Evolutionary conservation across 2,888 invertebrate genomes (phyloP), one percentile per base, ranked within the genome.

Genomic region (Osmoderma eremita): DNA sequence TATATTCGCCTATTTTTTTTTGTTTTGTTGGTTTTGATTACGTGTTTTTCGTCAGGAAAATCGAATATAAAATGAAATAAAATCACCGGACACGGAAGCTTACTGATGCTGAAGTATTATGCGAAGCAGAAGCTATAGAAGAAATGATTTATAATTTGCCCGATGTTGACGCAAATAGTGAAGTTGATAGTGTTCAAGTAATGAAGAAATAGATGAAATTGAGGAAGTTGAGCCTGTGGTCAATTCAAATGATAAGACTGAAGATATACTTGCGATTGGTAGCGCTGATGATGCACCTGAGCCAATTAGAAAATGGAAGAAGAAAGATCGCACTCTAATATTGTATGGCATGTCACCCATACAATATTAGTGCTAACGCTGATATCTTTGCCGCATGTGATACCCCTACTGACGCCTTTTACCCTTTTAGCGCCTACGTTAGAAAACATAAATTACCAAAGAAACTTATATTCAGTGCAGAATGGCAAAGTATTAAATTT

Each of bases 291-390:
- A 48, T 6, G 1, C 49, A 49, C 10, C 8, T 49, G 49, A 18
- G 49, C 49, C 49, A 3, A 49, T 3, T 49, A 49, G 20, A 49
- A 49, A 49, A 49, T 20, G 49, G 20, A 17, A 49, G 49, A 49
- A 49, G 18, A 49, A 49, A 17, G 18, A 49, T 49, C 20, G 20
- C n/a, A 49, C 18, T 5, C 2, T 20, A 20, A n/a, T n/a, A n/a
- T n/a, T n/a, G n/a, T 20, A 18, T 20, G 49, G 20, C 49, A 20
- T 10, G 10, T 1, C 49, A 49, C 20, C 17, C 49, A 49, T 20
- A 20, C 20, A 10, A 3, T 20, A 17, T 20, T 49, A 15, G 49
- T 49, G 2, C 49, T 49, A 49, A 2, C n/a, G n/a, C n/a, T n/a
- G n/a, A n/a, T n/a, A n/a, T n/a, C n/a, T n/a, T n/a, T n/a, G n/a